Conservation (phyloP, 2,113 vertebrate species). For the Notarius quadriscutis region DNA sequence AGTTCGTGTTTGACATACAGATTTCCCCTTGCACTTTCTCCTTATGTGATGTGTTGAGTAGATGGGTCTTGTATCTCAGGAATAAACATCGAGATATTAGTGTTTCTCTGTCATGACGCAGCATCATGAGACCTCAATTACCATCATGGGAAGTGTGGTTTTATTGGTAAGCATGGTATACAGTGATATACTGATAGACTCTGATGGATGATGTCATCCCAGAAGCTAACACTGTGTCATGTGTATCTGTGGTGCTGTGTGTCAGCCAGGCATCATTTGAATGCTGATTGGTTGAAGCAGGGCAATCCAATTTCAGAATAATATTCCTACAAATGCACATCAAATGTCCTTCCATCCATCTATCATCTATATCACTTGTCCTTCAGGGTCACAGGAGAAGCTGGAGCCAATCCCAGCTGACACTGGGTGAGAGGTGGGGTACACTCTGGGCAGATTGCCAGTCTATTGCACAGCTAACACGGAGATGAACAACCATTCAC, state of each 20-base stretch:
- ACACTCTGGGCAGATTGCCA: no score
- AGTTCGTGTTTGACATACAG: background rate
- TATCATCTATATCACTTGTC: no score
- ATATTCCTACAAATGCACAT: background rate
- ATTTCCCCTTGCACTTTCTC: no score
- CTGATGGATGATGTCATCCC: background rate
- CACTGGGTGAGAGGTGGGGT: no score
- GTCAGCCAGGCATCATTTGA: background rate
- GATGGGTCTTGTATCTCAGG: background rate
- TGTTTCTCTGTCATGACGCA: background rate
- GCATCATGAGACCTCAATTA: background rate
- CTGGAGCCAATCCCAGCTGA: no score
- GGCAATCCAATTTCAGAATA: background rate
- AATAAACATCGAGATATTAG: no score
- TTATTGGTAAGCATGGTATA: background rate
- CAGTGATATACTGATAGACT: background rate
- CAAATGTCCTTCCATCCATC: no score
- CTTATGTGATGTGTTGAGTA: background rate
- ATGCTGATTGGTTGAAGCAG: no score
- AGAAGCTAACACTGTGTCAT: background rate
- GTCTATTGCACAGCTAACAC: no score
- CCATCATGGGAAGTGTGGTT: background rate
- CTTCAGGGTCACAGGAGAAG: no score
- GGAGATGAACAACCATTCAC: no score
- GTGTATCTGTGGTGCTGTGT: background rate